Evolutionary conservation across 2,888 invertebrate species (phyloP), one percentile per base, ranked within the genome.

Genomic region (Amphipoea lucens): DNA sequence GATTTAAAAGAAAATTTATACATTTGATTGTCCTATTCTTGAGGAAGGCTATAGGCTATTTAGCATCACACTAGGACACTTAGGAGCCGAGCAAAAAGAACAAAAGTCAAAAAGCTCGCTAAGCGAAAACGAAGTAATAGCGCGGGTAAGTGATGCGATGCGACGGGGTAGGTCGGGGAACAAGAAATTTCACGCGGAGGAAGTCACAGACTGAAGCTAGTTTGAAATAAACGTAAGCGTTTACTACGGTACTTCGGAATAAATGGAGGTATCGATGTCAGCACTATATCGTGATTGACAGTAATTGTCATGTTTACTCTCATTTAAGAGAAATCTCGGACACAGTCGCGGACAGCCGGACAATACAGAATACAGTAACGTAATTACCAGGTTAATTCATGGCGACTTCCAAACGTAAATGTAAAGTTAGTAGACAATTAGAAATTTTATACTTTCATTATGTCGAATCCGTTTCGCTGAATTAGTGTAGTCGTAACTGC

Each of bases 261-360:
- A 65, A 84, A 84, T 67, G 36, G 40, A 62, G 77, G 70, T 80
- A 80, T 85, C 60, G 65, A 81, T 85, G 63, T 73, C 66, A 12
- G 29, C 57, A 74, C n/a, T 74, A 81, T 74, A 63, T n/a, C 9
- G 14, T 74, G 81, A 85, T 85, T 81, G 81, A 80, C 82, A 83
- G 70, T 83, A 85, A 83, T 83, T 85, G 82, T 80, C 70, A 63
- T 74, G 85, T 85, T 83, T 71, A 74, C 69, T 48, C 62, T 82
- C 69, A 74, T 81, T 80, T 72, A 60, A 63, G 78, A 62, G 48
- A 60, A 79, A 60, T 36, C 81, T 73, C 42, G 80, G 71, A 60
- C 66, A 45, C 36, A 42, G 66, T 60, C 48, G n/a, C 74, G 45
- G 62, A 66, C 40, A 7, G 40, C n/a, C n/a, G 45, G 54, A 69